A percentile compares a stretch with the other conserved stretches of the same genome.
phyloP scores from a whole-genome alignment of 2,113 vertebrate genomes.

The Pseudopodoces humilis region DNA sequence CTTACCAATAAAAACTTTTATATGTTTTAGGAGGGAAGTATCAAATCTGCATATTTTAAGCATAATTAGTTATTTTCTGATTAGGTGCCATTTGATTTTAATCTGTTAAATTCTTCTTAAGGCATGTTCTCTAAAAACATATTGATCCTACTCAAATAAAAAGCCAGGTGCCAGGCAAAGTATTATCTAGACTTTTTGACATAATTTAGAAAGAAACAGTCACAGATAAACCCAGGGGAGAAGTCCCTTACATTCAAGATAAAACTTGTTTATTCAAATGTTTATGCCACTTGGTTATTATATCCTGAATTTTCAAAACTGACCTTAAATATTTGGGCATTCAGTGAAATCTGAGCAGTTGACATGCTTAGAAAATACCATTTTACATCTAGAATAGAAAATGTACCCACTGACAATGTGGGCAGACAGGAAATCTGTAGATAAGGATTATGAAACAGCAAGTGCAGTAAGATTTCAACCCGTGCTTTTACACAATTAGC shows the following conservation, averaged over 20 bases:
- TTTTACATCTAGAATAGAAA: not conserved
- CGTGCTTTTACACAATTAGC: not conserved
- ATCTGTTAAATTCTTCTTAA: not conserved
- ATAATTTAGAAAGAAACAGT: not conserved
- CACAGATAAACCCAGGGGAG: not conserved
- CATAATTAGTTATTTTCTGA: not conserved
- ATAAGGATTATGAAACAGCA: slow-evolving; percentile 36
- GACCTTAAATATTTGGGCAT: not conserved
- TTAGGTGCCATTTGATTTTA: not conserved
- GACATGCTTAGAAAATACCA: not conserved
- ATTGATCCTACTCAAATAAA: not conserved
- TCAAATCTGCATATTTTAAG: not conserved
- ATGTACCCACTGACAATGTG: not conserved
- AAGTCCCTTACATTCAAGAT: not conserved
- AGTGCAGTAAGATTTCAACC: not conserved
- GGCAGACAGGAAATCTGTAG: slow-evolving; percentile 39
- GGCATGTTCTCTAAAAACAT: not conserved
- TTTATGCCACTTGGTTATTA: not conserved
- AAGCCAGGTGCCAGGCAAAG: not conserved
- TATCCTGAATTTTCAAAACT: not conserved
- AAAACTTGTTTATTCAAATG: not conserved
- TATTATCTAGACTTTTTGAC: not conserved
- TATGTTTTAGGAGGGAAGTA: not conserved
- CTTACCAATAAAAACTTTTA: not conserved
- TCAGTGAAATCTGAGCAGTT: not conserved